Base-by-base conservation (phyloP, 2,113 vertebrate genomes). In the Pagrus major region DNA sequence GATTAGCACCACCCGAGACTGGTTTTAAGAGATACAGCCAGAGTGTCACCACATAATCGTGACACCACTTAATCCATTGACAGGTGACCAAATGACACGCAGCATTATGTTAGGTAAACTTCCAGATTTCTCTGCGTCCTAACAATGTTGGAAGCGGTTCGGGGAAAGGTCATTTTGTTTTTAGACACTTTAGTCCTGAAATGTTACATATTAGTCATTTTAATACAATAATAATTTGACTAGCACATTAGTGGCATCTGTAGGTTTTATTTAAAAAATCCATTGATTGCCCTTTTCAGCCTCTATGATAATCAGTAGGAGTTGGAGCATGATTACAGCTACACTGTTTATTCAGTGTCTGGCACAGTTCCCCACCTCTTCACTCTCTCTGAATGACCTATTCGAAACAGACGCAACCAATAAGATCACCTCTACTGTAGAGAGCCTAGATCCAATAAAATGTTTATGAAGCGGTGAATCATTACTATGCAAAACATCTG, bases 331-430 rank as follows among this genome's bases (percentile, higher is more conserved):
- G 64, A 71, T 16, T 49, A 5, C 23, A 72, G 6, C 15, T n/a
- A n/a, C 29, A 21, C 10, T 33, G 11, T 71, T 63, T 14, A 42
- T 70, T 18, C 15, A 33, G 42, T 27, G 8, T 64, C 35, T 63
- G 49, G 47, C 31, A 11, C 55, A 12, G 8, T 5, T 47, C 46
- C 18, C 6, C 37, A 49, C 31, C 23, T 55, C 39, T 39, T 4
- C 16, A 11, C 20, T 58, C 39, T 60, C 39, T 69, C 52, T 55
- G 14, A 76, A 16, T 31, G 15, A 31, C n/a, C 5, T 27, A 15
- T 60, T 47, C 64, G 25, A 63, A 58, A 55, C 41, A 66, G 70
- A 59, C 56, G 29, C 44, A 66, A 42, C 16, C 60, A 71, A 27
- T 56, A 46, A 52, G 61, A 71, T 66, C 33, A 33, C 20, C 33